phyloP scores from a whole-genome alignment of 2,888 invertebrate genomes.

The Eupithecia exiguata region DNA sequence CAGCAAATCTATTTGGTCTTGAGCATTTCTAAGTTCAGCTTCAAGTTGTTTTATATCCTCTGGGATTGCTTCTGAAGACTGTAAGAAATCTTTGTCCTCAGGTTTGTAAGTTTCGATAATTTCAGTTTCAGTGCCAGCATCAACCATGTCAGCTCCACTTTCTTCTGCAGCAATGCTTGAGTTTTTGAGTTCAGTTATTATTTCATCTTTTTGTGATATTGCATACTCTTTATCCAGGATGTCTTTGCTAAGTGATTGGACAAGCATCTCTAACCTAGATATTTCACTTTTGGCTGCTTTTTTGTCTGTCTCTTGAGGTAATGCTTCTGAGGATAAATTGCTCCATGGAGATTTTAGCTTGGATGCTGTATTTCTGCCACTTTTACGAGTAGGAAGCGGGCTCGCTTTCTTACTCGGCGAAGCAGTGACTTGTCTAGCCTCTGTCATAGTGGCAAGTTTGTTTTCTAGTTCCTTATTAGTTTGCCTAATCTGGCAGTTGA shows the following conservation, averaged over 20 bases:
- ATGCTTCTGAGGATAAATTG: slow-evolving; percentile 69
- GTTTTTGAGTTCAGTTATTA: slow-evolving; percentile 67
- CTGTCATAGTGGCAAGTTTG: slow-evolving; percentile 67
- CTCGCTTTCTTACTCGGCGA: slow-evolving; percentile 71
- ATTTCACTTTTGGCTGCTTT: slow-evolving; percentile 67
- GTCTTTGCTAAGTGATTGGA: slow-evolving; percentile 79
- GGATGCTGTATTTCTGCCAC: slow-evolving; percentile 69
- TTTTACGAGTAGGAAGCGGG: slow-evolving; percentile 72
- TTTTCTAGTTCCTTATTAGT: slow-evolving; percentile 82
- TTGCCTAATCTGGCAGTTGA: slow-evolving; percentile 80
- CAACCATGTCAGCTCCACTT: slow-evolving; percentile 48
- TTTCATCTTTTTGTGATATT: slow-evolving; percentile 74
- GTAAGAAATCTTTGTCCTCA: slow-evolving; percentile 30
- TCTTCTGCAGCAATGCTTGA: slow-evolving; percentile 51
- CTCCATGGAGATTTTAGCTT: slow-evolving; percentile 80
- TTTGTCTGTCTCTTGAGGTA: slow-evolving; percentile 71
- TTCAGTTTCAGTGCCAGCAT: slow-evolving; percentile 63
- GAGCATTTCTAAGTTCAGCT: slow-evolving; percentile 73
- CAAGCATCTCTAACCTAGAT: slow-evolving; percentile 66
- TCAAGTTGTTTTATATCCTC: slow-evolving; percentile 61
- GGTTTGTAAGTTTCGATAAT: slow-evolving; percentile 31
- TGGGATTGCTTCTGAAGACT: slow-evolving; percentile 41
- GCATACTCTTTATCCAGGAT: slow-evolving; percentile 76
- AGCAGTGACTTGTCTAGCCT: slow-evolving; percentile 57
- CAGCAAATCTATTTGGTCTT: slow-evolving; percentile 79